Evolutionary conservation across 2,888 invertebrate species (phyloP).

Genomic region (Petrolisthes manimaculis): DNA sequence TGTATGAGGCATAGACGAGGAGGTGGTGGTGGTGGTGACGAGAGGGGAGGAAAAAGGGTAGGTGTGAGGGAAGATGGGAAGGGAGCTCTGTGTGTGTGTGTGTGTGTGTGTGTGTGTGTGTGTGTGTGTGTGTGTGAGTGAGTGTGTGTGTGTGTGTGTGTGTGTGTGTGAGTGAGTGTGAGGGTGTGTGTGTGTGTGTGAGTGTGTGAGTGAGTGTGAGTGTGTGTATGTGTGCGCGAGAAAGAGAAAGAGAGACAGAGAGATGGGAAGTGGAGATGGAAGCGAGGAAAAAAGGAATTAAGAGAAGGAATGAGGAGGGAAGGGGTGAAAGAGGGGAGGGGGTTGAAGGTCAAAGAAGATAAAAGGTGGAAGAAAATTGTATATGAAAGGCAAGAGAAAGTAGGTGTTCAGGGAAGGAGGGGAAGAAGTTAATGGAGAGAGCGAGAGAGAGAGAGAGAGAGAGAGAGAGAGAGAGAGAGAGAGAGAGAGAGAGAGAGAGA

Average conservation of each 20-base stretch:
- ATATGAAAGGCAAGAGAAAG: neutral
- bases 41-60: neutral
- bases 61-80: no score
- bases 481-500: neutral
- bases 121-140: neutral
- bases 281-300: neutral
- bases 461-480: slow-evolving; percentile 28
- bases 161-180: neutral
- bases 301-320: neutral
- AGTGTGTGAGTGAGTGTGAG: neutral
- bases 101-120: neutral
- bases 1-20: neutral
- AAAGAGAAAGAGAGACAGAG: neutral
- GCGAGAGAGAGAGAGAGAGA: neutral
- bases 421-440: neutral
- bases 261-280: neutral
- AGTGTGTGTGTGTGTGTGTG: slow-evolving; percentile 6
- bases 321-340: slow-evolving; percentile 1
- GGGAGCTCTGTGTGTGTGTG: neutral
- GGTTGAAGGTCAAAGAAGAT: neutral
- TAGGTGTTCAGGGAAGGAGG: neutral
- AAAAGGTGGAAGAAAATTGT: slow-evolving; percentile 7
- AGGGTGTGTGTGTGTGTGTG: neutral
- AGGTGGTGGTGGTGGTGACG: neutral
- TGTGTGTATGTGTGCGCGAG: neutral